A percentile compares a stretch with the other conserved stretches of the same genome.
These are phyloP conservation scores for Thymelicus sylvestris DNA, from an alignment of 2,888 invertebrate species.

Conservation along the genomic window DNA sequence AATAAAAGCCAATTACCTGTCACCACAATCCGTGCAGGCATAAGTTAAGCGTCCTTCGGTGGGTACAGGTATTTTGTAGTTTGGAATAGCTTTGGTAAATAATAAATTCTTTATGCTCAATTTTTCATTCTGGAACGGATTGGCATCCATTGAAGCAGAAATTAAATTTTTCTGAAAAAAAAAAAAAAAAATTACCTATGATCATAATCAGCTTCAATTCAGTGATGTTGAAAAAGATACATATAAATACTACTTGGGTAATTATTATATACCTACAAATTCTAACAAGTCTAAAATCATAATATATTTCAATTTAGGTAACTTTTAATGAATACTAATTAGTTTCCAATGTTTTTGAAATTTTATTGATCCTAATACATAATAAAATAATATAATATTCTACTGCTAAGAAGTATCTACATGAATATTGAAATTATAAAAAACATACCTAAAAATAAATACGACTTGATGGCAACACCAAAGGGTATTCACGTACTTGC, in stretches of 20 bases:
- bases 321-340: too few relatives aligned
- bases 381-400: too few relatives aligned
- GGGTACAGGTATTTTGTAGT: conserved; percentile 60
- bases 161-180: conserved; percentile 12
- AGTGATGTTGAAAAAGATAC: too few relatives aligned
- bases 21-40: conserved; percentile 82
- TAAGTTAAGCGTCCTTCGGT: conserved; percentile 70
- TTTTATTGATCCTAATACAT: too few relatives aligned
- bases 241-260: not conserved
- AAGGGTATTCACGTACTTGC: not conserved
- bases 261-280: not conserved
- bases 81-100: conserved; percentile 70
- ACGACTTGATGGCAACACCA: conserved; percentile 4
- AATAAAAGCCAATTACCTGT: conserved; percentile 65
- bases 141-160: conserved; percentile 43
- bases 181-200: too few relatives aligned
- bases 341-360: too few relatives aligned
- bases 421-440: too few relatives aligned
- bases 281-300: too few relatives aligned
- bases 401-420: not conserved
- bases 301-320: too few relatives aligned
- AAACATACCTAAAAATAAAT: conserved; percentile 2
- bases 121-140: conserved; percentile 55
- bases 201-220: too few relatives aligned
- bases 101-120: conserved; percentile 70